Percentiles rank a stretch among this genome's conserved stretches.
Evolutionary conservation across 53 echinoderm and acorn worm species (phyloP).

Genomic region (Arbacia lixula): DNA sequence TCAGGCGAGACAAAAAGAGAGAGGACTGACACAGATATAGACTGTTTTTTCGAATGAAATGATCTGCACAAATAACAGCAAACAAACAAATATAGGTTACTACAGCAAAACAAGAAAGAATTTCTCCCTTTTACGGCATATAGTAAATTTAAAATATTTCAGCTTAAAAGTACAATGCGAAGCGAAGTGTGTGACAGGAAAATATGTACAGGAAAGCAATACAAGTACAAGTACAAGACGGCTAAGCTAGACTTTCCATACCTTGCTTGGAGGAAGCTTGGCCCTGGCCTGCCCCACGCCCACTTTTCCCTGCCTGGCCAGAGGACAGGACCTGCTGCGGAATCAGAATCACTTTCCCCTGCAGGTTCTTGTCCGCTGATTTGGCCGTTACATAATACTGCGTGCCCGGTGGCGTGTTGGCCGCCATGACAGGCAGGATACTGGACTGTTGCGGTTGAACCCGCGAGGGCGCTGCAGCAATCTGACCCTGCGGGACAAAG

Average conservation of each 20-base stretch:
- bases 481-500: constrained; percentile 7
- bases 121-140: too few species aligned
- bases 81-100: too few species aligned
- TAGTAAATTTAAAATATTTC: too few species aligned
- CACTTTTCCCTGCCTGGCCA: constrained; percentile 68
- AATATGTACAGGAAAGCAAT: too few species aligned
- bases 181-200: too few species aligned
- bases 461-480: background rate
- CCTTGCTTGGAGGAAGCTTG: constrained; percentile 50
- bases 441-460: constrained; percentile 44
- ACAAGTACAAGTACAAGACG: too few species aligned
- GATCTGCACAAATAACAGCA: too few species aligned
- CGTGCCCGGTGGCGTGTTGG: constrained; percentile 82
- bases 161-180: too few species aligned
- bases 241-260: background rate
- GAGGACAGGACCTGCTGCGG: constrained; percentile 97
- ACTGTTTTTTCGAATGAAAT: too few species aligned
- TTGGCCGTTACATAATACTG: constrained; percentile 98
- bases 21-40: too few species aligned
- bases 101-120: too few species aligned
- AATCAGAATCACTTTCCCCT: constrained; percentile 96
- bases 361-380: constrained; percentile 95
- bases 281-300: constrained; percentile 48
- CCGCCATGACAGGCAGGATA: constrained; percentile 44
- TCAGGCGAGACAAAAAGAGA: too few species aligned